Percentiles rank a stretch among this genome's conserved stretches.
Conservation (phyloP, 2,113 vertebrate species). For the Tapirus terrestris region DNA sequence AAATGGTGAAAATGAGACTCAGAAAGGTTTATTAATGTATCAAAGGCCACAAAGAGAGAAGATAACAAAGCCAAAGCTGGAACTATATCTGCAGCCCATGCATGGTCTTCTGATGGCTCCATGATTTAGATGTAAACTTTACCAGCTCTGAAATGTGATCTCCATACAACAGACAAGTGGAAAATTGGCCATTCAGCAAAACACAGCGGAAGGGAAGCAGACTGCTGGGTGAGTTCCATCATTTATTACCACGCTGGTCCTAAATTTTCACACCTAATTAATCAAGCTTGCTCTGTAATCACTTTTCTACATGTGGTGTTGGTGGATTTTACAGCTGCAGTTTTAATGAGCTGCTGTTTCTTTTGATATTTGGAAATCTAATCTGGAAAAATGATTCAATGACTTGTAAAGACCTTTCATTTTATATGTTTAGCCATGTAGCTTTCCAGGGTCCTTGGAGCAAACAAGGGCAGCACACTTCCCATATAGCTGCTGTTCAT, state of each 20-base stretch:
- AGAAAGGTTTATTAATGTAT: background rate
- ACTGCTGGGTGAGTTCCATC: slow-evolving; percentile 67
- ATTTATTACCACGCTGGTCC: slow-evolving; percentile 76
- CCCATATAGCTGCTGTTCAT: background rate
- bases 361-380: slow-evolving; percentile 83
- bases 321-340: slow-evolving; percentile 75
- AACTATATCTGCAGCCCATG: background rate
- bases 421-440: slow-evolving; percentile 68
- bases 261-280: slow-evolving; percentile 85
- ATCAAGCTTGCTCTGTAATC: slow-evolving; percentile 82
- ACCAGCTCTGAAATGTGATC: slow-evolving; percentile 66
- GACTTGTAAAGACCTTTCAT: slow-evolving; percentile 74
- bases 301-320: slow-evolving; percentile 75
- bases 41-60: background rate
- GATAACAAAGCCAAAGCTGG: background rate
- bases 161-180: slow-evolving; percentile 65
- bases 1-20: background rate
- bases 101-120: background rate
- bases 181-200: slow-evolving; percentile 78
- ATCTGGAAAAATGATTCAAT: slow-evolving; percentile 77
- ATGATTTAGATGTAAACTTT: slow-evolving; percentile 52
- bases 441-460: slow-evolving; percentile 60
- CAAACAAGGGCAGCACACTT: slow-evolving; percentile 58
- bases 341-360: slow-evolving; percentile 83
- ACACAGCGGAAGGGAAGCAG: slow-evolving; percentile 51